These are phyloP conservation scores for Apis dorsata DNA, from an alignment of 1,140 invertebrate species.

Conservation along the genomic window DNA sequence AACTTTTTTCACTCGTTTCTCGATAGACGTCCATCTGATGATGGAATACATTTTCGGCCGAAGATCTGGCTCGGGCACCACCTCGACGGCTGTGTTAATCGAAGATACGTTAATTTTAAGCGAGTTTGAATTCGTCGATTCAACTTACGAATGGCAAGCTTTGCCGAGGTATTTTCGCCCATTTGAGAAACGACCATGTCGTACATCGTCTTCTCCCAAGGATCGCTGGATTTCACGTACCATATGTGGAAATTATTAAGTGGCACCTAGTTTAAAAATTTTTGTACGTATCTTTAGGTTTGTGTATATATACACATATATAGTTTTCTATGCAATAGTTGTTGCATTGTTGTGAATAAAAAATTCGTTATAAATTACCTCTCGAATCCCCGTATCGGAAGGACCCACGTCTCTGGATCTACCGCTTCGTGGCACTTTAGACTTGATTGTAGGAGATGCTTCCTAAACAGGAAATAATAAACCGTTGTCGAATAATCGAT, in stretches of 20 bases:
- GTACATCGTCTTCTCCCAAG: constrained; percentile 61
- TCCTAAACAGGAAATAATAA: not conserved
- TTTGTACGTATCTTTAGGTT: not conserved
- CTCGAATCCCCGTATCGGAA: not conserved
- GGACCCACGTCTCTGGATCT: constrained; percentile 18
- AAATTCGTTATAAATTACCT: not conserved
- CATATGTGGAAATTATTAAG: constrained; percentile 62
- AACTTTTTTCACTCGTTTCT: not conserved
- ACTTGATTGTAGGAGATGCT: not conserved
- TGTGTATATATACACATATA: not conserved
- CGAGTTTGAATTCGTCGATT: not conserved
- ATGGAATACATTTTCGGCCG: constrained; percentile 53
- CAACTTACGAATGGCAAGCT: constrained; percentile 42
- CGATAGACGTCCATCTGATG: constrained; percentile 33
- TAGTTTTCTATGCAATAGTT: not conserved
- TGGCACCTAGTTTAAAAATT: constrained; percentile 1
- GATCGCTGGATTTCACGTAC: constrained; percentile 62
- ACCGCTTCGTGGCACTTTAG: not conserved
- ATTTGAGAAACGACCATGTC: constrained; percentile 57
- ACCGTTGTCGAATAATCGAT: no score
- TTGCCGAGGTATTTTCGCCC: constrained; percentile 25
- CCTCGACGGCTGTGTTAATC: not conserved
- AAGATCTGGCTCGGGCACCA: not conserved
- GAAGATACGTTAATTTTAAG: not conserved
- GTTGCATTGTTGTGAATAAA: not conserved